phyloP scores from a whole-genome alignment of 2,113 vertebrate genomes.

The Pitta sordida region DNA sequence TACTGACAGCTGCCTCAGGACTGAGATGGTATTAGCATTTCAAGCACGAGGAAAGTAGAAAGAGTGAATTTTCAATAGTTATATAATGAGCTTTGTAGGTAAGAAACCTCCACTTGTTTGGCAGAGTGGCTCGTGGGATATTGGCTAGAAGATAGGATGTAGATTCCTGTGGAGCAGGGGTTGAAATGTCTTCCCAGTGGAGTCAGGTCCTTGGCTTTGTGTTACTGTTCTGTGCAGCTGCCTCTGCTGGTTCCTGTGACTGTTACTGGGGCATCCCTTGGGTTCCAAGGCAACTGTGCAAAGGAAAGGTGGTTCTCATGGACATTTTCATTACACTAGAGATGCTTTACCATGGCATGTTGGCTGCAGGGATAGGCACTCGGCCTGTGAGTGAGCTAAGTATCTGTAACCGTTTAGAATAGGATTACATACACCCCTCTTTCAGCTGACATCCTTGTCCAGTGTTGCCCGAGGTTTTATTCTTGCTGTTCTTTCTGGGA shows the following conservation, averaged over 20 bases:
- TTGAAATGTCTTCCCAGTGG: not conserved
- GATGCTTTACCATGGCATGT: not conserved
- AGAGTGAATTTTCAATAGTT: not conserved
- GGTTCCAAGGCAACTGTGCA: not conserved
- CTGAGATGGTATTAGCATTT: not conserved
- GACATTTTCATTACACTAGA: not conserved
- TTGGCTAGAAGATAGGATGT: not conserved
- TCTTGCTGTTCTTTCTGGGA: not conserved
- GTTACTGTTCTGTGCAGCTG: fast-evolving
- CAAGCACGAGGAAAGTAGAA: not conserved
- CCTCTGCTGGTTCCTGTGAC: not conserved
- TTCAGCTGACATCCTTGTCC: not conserved
- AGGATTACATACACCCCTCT: not conserved
- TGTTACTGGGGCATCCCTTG: not conserved
- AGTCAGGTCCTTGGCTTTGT: not conserved
- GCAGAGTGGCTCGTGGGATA: not conserved
- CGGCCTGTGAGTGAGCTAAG: not conserved
- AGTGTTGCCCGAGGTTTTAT: not conserved
- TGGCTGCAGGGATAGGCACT: not conserved
- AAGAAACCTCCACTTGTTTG: not conserved
- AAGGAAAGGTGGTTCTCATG: not conserved
- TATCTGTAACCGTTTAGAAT: not conserved
- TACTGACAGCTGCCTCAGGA: not conserved
- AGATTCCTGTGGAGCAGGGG: not conserved
- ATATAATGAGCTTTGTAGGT: not conserved